These are phyloP conservation scores for Diadegma fenestrale DNA, from an alignment of 2,888 invertebrate species.

Conservation along the genomic window DNA sequence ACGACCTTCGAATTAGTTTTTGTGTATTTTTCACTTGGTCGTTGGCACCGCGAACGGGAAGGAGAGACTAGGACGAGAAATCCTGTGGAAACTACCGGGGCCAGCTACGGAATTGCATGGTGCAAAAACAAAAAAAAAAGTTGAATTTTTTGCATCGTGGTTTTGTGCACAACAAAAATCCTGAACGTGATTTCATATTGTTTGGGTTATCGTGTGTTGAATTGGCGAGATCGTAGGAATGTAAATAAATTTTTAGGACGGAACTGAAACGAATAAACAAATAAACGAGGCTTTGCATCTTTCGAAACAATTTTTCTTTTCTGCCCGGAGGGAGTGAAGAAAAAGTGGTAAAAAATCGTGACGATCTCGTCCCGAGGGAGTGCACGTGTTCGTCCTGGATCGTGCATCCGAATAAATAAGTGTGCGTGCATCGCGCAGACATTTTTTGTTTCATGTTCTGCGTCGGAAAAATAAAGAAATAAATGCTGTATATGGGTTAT, in stretches of 20 bases:
- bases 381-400: slow-evolving; percentile 63
- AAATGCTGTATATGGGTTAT: slow-evolving; percentile 57
- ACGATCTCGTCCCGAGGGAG: slow-evolving; percentile 56
- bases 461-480: slow-evolving; percentile 33
- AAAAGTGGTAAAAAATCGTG: slow-evolving; percentile 14
- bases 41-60: slow-evolving; percentile 17
- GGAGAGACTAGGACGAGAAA: not conserved
- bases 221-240: not conserved
- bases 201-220: not conserved
- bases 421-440: slow-evolving; percentile 41
- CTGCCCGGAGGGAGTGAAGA: not conserved
- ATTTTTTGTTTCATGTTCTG: slow-evolving; percentile 52
- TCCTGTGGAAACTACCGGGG: not conserved
- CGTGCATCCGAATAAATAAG: slow-evolving; percentile 56
- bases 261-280: slow-evolving; percentile 29
- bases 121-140: not conserved
- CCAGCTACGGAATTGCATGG: not conserved
- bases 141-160: not conserved
- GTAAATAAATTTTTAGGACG: not conserved
- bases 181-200: not conserved
- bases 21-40: slow-evolving; percentile 45
- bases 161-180: not conserved
- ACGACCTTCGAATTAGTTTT: slow-evolving; percentile 52
- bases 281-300: slow-evolving; percentile 19
- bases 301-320: slow-evolving; percentile 19